These are phyloP conservation scores for Saturnia japonica DNA, from an alignment of 2,888 invertebrate species.

Conservation along the genomic window DNA sequence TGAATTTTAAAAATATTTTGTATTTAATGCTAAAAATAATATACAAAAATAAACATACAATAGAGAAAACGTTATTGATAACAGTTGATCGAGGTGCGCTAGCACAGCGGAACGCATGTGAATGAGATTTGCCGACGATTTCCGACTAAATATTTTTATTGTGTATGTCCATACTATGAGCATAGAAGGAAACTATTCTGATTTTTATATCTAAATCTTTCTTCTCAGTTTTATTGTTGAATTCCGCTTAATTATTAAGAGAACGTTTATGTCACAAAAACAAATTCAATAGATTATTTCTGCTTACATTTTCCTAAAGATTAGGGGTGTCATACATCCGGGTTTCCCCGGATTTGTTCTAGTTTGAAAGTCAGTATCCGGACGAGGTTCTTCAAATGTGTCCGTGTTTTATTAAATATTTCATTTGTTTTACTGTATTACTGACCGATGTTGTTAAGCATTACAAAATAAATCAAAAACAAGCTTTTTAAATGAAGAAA, in stretches of 20 bases:
- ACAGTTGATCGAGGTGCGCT: constrained; percentile 20
- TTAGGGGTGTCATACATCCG: too few relatives aligned
- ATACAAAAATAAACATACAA: constrained; percentile 39
- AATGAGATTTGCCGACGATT: constrained; percentile 49
- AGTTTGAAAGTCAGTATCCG: too few relatives aligned
- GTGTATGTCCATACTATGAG: constrained; percentile 29
- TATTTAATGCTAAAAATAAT: background rate
- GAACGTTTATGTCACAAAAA: too few relatives aligned
- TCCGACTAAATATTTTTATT: constrained; percentile 37
- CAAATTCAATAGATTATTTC: too few relatives aligned
- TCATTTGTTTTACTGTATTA: too few relatives aligned
- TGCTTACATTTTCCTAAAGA: too few relatives aligned
- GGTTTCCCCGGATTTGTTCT: too few relatives aligned
- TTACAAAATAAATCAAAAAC: too few relatives aligned
- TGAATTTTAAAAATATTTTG: background rate
- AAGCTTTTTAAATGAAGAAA: too few relatives aligned
- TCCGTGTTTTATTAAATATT: too few relatives aligned
- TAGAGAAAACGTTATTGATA: constrained; percentile 36
- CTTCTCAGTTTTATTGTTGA: background rate
- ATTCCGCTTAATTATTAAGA: background rate
- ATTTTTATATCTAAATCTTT: background rate
- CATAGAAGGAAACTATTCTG: constrained; percentile 16
- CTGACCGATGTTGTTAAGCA: too few relatives aligned
- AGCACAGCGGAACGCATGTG: constrained; percentile 38
- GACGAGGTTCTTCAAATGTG: too few relatives aligned